A percentile compares a stretch with the other conserved stretches of the same genome.
Conservation (phyloP, 2,797 vertebrate genomes). For the Melanotaenia parkinsoni region DNA sequence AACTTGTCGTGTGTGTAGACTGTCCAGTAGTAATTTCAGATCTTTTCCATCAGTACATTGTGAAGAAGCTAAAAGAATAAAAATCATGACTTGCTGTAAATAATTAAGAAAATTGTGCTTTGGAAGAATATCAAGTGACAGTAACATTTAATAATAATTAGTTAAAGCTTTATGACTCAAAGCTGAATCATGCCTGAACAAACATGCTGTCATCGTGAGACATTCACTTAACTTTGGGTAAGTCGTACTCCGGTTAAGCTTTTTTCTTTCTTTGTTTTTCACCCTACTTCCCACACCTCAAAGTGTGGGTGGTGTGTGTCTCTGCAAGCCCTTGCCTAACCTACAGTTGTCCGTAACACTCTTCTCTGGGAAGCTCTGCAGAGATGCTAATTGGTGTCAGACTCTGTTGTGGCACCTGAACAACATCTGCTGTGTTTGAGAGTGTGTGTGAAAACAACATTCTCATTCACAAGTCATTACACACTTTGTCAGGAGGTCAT, state of each 20-base stretch:
- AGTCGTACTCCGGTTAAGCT: neutral
- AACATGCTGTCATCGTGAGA: neutral
- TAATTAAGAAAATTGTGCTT: fast-evolving
- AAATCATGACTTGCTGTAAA: neutral
- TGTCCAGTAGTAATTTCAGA: neutral
- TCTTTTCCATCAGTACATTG: neutral
- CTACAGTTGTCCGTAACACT: neutral
- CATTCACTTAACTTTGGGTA: neutral
- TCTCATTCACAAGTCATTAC: neutral
- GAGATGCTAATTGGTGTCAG: neutral
- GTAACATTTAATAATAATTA: neutral
- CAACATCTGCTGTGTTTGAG: constrained; percentile 4
- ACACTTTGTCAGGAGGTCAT: too few species aligned
- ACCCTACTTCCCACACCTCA: neutral
- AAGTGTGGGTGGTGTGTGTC: neutral
- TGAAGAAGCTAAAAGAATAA: neutral
- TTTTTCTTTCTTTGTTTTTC: neutral
- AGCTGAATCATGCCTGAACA: constrained; percentile 6
- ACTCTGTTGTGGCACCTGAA: neutral
- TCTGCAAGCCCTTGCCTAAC: neutral
- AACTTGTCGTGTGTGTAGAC: neutral
- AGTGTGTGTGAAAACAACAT: constrained; percentile 1
- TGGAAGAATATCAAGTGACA: neutral
- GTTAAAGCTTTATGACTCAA: neutral
- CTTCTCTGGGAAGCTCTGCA: constrained; percentile 3